Conservation (phyloP, 2,113 vertebrate species). For the Chaetorhynchus papuensis region DNA sequence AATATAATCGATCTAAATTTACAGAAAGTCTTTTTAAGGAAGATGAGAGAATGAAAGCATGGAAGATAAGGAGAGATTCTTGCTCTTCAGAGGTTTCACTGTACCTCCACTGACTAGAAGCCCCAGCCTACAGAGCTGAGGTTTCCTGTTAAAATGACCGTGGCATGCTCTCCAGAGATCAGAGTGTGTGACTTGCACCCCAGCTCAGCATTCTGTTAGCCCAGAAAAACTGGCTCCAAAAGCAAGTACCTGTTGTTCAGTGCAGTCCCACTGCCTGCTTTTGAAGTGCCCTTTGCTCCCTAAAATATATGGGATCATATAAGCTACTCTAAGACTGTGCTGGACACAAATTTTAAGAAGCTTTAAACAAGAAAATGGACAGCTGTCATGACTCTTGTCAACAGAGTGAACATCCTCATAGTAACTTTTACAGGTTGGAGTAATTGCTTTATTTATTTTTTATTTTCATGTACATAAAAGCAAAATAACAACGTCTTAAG, state of each 20-base stretch:
- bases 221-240: background rate
- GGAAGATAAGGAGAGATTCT: background rate
- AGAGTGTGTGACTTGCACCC: fast-evolving
- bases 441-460: background rate
- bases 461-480: background rate
- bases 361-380: background rate
- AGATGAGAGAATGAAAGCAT: background rate
- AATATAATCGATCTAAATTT: background rate
- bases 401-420: background rate
- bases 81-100: background rate
- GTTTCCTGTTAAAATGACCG: background rate
- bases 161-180: fast-evolving
- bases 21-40: background rate
- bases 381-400: background rate
- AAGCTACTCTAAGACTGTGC: fast-evolving
- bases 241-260: background rate
- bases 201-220: background rate
- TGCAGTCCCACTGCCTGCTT: fast-evolving
- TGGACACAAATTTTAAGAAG: background rate
- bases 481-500: background rate
- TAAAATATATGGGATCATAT: fast-evolving
- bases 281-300: background rate
- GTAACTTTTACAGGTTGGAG: background rate
- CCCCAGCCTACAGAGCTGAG: background rate
- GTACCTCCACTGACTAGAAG: background rate